phyloP scores from a whole-genome alignment of 2,113 vertebrate species.

The Atrichornis clamosus region DNA sequence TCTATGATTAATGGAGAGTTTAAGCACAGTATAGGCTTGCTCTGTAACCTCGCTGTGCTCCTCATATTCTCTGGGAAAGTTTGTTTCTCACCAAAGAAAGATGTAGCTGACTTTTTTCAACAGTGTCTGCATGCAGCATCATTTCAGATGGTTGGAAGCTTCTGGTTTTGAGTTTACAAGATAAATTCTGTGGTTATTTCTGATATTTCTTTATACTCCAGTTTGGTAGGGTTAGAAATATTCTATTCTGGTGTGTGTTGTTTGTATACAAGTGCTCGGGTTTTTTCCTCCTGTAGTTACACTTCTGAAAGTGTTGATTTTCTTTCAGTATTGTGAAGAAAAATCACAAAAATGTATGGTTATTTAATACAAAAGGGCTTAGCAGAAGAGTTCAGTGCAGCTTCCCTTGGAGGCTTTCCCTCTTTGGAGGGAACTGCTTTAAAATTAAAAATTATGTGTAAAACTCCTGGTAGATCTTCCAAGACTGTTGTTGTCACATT shows the following conservation, averaged over 20 bases:
- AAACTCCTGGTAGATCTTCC: background rate
- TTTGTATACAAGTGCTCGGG: background rate
- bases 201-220: background rate
- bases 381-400: background rate
- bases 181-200: background rate
- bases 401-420: background rate
- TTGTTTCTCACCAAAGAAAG: background rate
- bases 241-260: background rate
- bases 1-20: background rate
- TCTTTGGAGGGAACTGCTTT: background rate
- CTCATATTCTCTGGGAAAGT: background rate
- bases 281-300: background rate
- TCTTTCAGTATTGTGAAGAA: background rate
- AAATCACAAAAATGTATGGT: background rate
- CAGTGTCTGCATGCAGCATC: background rate
- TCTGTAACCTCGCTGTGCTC: background rate
- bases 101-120: background rate
- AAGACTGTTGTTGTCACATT: background rate
- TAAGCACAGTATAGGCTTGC: conserved; percentile 2
- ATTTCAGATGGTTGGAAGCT: background rate
- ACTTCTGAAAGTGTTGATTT: background rate
- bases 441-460: background rate
- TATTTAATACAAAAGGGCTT: background rate
- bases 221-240: background rate
- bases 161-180: background rate